These are phyloP conservation scores for Antigone vipio DNA, from an alignment of 2,113 vertebrate species.

Conservation along the genomic window DNA sequence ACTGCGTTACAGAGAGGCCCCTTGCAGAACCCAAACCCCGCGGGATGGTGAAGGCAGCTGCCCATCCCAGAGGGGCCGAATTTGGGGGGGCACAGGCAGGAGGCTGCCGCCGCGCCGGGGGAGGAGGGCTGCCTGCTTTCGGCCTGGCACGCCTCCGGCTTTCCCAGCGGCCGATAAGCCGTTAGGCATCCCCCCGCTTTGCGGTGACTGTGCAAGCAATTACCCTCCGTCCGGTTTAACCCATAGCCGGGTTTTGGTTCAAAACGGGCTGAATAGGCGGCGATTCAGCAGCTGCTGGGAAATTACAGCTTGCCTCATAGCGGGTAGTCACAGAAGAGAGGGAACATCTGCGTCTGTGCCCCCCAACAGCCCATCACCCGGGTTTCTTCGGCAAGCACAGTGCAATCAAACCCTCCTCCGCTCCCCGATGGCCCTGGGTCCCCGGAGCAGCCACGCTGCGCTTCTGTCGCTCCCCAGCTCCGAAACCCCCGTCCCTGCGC, in stretches of 20 bases:
- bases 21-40: no score
- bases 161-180: neutral
- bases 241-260: neutral
- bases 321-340: neutral
- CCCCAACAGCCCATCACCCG: neutral
- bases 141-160: neutral
- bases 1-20: neutral
- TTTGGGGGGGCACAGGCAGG: no score
- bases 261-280: no score
- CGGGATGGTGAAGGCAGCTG: neutral
- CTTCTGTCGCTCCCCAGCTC: neutral
- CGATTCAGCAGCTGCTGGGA: neutral
- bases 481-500: rapidly evolving
- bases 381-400: neutral
- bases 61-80: neutral
- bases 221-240: no score
- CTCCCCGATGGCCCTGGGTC: neutral
- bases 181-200: no score
- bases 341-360: neutral
- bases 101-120: neutral
- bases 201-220: no score
- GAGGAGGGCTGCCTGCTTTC: neutral
- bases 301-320: neutral
- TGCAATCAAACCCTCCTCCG: neutral
- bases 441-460: rapidly evolving